Evolutionary conservation across 1,140 invertebrate species (phyloP).

Genomic region (Diabrotica undecimpunctata): DNA sequence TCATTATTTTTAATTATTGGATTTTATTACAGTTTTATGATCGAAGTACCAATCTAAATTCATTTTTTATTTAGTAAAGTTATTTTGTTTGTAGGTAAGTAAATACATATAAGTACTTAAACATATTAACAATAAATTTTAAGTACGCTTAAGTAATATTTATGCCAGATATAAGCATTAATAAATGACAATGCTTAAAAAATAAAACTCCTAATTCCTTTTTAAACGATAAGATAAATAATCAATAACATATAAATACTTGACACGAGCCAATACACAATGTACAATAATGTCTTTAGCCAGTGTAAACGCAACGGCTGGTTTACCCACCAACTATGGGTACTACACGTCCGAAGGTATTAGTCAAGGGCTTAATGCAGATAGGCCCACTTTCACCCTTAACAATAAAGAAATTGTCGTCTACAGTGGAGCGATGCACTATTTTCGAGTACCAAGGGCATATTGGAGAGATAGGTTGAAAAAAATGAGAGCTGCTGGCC

Average conservation of each 20-base stretch:
- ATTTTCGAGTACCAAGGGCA: conserved; percentile 76
- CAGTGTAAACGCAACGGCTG: conserved; percentile 1
- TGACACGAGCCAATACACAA: background rate
- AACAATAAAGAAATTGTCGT: conserved; percentile 36
- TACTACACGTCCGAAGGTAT: conserved; percentile 38
- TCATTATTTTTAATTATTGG: no score
- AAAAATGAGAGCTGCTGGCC: conserved; percentile 75
- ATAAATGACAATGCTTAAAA: no score
- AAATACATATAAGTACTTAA: no score
- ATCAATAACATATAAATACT: background rate
- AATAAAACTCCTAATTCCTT: no score
- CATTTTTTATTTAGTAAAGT: no score
- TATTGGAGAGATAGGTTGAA: conserved; percentile 52
- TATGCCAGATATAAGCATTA: no score
- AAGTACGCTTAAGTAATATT: no score
- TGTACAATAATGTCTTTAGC: background rate
- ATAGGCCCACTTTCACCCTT: conserved; percentile 32
- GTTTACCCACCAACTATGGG: conserved; percentile 35
- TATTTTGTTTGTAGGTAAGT: no score
- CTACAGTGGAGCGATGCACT: conserved; percentile 78
- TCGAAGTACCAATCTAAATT: no score
- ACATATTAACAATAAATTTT: no score
- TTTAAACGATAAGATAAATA: background rate
- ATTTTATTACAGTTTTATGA: no score
- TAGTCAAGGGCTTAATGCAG: conserved; percentile 27